Evolutionary conservation across 2,888 invertebrate genomes (phyloP).

Genomic region (Siphlonurus alternatus): DNA sequence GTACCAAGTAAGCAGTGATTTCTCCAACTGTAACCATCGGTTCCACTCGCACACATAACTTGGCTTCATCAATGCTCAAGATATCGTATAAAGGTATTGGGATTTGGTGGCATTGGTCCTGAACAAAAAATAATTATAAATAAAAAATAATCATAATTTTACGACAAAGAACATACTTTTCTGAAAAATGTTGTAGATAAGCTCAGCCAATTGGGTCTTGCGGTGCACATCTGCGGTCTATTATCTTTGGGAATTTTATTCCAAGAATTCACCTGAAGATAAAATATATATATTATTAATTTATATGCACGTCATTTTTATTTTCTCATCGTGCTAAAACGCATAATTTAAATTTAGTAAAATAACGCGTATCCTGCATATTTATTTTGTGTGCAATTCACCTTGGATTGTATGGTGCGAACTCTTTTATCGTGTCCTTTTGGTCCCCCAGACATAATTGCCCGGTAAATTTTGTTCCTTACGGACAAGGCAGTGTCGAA

Average conservation of each 20-base stretch:
- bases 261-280: constrained; percentile 33
- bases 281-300: neutral
- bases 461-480: constrained; percentile 25
- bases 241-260: constrained; percentile 29
- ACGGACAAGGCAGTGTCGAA: constrained; percentile 32
- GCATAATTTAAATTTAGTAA: too few species aligned
- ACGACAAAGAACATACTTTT: constrained; percentile 24
- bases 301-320: too few species aligned
- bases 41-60: constrained; percentile 42
- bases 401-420: constrained; percentile 20
- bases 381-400: too few species aligned
- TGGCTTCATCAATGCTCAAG: constrained; percentile 36
- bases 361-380: too few species aligned
- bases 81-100: constrained; percentile 45
- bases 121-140: too few species aligned
- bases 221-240: constrained; percentile 41
- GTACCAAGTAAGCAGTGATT: constrained; percentile 42
- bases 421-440: constrained; percentile 20
- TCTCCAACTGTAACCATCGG: constrained; percentile 51
- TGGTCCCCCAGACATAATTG: constrained; percentile 20
- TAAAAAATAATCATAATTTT: constrained; percentile 2
- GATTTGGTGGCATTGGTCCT: constrained; percentile 37
- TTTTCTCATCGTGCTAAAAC: too few species aligned
- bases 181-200: constrained; percentile 47
- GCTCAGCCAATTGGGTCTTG: constrained; percentile 51